Evolutionary conservation across 2,797 vertebrate species (phyloP), one percentile per base, ranked within the genome.

Genomic region (Paedocypris micromegethes): DNA sequence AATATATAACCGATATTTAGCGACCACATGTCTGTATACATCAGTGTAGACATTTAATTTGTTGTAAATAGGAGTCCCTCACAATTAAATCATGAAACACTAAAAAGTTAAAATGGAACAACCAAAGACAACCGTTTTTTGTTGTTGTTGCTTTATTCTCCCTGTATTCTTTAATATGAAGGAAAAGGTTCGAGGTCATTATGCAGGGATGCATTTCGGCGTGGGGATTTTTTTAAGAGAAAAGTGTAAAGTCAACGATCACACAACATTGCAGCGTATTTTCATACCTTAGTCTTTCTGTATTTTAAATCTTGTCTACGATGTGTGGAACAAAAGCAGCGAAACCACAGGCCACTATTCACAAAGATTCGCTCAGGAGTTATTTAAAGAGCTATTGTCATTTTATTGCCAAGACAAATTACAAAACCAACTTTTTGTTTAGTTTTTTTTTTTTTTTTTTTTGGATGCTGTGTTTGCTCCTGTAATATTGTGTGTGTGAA

Each of bases 361-460:
- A 81, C 80, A 80, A 77, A 80, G 73, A 78, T 79, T 74, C 52
- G 63, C 78, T 80, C 80, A 78, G 77, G 79, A 80, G 82, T 83
- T 82, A 79, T 79, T 81, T 80, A 78, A 80, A 79, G 66, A 78
- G 73, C 70, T 76, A 62, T 57, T 70, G 60, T 60, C 69, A 63
- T 73, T 75, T 46, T 60, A 68, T 70, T 38, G 64, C 57, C 59
- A 68, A 52, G 54, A 51, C 66, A 58, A 64, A 60, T 68, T 60
- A 66, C 57, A 50, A n/a, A 63, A 59, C 48, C 5, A 23, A 61
- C 9, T 61, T 50, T 59, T 55, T 72, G 45, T 76, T 46, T 74
- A 57, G n/a, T 71, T 68, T 55, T 67, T 59, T n/a, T 68, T 47
- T 72, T 68, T 47, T 72, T 50, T 59, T 55, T 72, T 48, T 76